These are phyloP conservation scores for Melitaea athalia DNA, from an alignment of 2,888 invertebrate species.

Conservation along the genomic window DNA sequence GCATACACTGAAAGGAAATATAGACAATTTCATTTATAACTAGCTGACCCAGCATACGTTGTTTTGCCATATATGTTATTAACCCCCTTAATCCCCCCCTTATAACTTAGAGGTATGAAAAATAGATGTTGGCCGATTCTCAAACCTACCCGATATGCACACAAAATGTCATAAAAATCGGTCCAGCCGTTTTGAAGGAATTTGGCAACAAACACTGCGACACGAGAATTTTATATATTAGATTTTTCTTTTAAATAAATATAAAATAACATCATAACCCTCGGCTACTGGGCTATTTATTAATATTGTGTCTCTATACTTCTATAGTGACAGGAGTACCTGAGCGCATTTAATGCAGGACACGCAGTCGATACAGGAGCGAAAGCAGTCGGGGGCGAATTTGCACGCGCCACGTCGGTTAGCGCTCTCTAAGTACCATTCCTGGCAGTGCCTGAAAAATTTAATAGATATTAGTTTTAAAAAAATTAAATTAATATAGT, in stretches of 20 bases:
- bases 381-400: slow-evolving; percentile 92
- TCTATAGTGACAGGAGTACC: slow-evolving; percentile 50
- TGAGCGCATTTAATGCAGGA: slow-evolving; percentile 94
- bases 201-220: too few species aligned
- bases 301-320: too few species aligned
- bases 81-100: too few species aligned
- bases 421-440: slow-evolving; percentile 90
- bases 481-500: background rate
- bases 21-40: background rate
- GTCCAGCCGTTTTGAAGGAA: too few species aligned
- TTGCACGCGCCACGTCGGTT: slow-evolving; percentile 94
- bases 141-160: too few species aligned
- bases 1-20: slow-evolving; percentile 84
- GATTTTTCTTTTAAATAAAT: background rate
- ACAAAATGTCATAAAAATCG: too few species aligned
- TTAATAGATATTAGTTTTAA: slow-evolving; percentile 4
- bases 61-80: too few species aligned
- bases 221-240: too few species aligned
- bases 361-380: slow-evolving; percentile 89
- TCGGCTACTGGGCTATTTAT: too few species aligned
- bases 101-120: too few species aligned
- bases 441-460: slow-evolving; percentile 87
- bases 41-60: too few species aligned
- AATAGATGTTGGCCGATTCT: too few species aligned
- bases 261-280: background rate